Conservation (phyloP, 2,113 vertebrate species). For the Apodemus speciosus region DNA sequence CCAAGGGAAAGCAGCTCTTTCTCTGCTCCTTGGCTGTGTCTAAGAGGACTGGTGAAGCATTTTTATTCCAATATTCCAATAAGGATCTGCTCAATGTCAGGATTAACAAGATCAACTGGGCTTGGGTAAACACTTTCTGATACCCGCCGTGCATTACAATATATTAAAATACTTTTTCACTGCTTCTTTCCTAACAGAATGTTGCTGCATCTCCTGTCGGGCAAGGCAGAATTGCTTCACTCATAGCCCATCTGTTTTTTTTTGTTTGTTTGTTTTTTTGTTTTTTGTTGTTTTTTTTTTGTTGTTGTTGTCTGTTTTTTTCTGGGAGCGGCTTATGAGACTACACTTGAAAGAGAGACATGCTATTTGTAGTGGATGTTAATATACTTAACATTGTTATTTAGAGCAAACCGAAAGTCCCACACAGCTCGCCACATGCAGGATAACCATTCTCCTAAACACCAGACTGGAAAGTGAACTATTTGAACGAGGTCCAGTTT, state of each 20-base stretch:
- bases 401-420: constrained; percentile 78
- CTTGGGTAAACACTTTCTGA: constrained; percentile 70
- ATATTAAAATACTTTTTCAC: constrained; percentile 80
- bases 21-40: background rate
- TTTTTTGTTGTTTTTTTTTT: constrained; percentile 27
- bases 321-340: constrained; percentile 78
- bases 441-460: constrained; percentile 69
- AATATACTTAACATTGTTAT: constrained; percentile 72
- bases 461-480: constrained; percentile 61
- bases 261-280: no score
- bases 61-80: background rate
- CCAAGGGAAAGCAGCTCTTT: background rate
- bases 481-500: constrained; percentile 58
- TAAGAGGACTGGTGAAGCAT: background rate
- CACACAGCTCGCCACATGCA: constrained; percentile 69
- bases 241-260: constrained; percentile 81
- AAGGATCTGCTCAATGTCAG: background rate
- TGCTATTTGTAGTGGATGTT: constrained; percentile 70
- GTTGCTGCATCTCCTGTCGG: constrained; percentile 80
- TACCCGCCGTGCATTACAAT: constrained; percentile 77
- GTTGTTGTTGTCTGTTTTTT: no score
- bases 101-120: background rate
- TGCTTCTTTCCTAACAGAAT: constrained; percentile 81
- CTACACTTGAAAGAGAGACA: constrained; percentile 73
- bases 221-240: constrained; percentile 79